Evolutionary conservation across 2,888 invertebrate species (phyloP).

Genomic region (Cryptocephalus moraei): DNA sequence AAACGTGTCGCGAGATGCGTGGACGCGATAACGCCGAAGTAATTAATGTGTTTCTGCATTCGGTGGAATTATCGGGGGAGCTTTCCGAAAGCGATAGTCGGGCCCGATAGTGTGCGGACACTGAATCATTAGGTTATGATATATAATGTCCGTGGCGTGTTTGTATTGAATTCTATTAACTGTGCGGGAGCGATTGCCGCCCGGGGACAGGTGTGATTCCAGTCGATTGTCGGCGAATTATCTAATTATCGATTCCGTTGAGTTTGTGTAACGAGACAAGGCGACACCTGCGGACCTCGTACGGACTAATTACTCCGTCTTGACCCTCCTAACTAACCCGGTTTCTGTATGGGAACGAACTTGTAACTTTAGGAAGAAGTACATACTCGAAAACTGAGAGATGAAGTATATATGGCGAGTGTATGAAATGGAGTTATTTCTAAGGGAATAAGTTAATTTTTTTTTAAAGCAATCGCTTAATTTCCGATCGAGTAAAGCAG

Average conservation of each 20-base stretch:
- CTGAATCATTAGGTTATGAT: conserved; percentile 34
- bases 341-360: no score
- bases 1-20: conserved; percentile 17
- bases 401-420: no score
- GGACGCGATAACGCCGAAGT: conserved; percentile 19
- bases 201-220: conserved; percentile 34
- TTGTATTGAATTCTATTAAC: conserved; percentile 32
- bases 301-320: no score
- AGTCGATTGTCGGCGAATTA: conserved; percentile 7
- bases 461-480: no score
- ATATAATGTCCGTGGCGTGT: conserved; percentile 27
- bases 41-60: conserved; percentile 32
- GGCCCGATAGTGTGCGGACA: conserved; percentile 30
- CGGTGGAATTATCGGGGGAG: conserved; percentile 34
- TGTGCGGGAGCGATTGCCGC: conserved; percentile 27
- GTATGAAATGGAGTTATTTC: no score
- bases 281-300: no score
- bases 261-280: background rate
- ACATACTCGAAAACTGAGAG: no score
- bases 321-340: no score
- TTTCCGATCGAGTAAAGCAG: no score
- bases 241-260: background rate
- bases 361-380: no score
- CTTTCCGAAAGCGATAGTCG: conserved; percentile 31
- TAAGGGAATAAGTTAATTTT: no score